Conservation (phyloP, 2,113 vertebrate species). For the human region GRCh38 chr1:148222001-148222500, state of each 20-base stretch:
- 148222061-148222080: neutral
- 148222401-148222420: neutral
- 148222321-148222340: too few species aligned
- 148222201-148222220: too few species aligned
- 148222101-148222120: neutral
- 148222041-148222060: neutral
- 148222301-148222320: too few species aligned
- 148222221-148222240: too few species aligned
- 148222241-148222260: neutral
- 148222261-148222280: too few species aligned
- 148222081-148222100: neutral
- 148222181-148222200: too few species aligned
- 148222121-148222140: accelerated
- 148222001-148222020: neutral
- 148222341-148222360: too few species aligned
- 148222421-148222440: neutral
- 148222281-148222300: too few species aligned
- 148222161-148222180: too few species aligned
- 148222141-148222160: too few species aligned
- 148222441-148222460: neutral
- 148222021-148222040: neutral
- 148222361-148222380: too few species aligned
- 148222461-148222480: constrained; percentile 49
- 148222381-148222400: too few species aligned
- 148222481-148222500: constrained; percentile 46